Evolutionary conservation across 2,113 vertebrate species (phyloP).

Genomic region (Entomyzon cyanotis): DNA sequence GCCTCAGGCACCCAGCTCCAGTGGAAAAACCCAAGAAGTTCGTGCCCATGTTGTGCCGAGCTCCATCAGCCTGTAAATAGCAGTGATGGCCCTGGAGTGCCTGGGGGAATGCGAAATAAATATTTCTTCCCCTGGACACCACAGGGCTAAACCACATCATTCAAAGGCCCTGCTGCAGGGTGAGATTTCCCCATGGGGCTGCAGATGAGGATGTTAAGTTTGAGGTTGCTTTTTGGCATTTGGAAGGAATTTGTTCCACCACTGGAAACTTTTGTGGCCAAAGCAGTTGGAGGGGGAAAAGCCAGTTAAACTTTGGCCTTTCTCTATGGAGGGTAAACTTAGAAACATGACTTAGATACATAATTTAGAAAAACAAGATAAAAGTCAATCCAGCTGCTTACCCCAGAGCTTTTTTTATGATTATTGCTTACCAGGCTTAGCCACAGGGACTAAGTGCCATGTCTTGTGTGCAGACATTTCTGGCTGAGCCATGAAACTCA

Average conservation of each 20-base stretch:
- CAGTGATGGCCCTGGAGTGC: neutral
- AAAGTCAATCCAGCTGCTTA: slow-evolving; percentile 29
- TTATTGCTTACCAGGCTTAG: neutral
- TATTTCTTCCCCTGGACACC: neutral
- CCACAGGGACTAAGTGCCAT: neutral
- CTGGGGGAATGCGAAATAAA: neutral
- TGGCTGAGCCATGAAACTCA: neutral
- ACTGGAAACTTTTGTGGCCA: slow-evolving; percentile 16
- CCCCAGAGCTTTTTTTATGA: neutral
- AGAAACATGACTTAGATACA: neutral
- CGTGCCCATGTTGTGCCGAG: accelerated
- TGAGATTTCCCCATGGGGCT: accelerated
- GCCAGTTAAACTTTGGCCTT: neutral
- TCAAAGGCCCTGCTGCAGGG: accelerated
- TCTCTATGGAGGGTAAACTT: neutral
- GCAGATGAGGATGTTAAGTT: neutral
- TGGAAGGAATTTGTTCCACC: slow-evolving; percentile 7
- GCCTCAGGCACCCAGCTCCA: neutral
- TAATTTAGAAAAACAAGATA: slow-evolving; percentile 38
- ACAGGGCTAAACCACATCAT: neutral
- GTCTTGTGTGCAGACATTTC: neutral
- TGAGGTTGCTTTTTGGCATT: neutral
- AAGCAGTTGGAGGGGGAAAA: neutral
- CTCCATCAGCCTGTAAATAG: neutral
- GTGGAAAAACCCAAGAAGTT: neutral